Evolutionary conservation across 2,888 invertebrate species (phyloP).

Genomic region (Volucella inanis): DNA sequence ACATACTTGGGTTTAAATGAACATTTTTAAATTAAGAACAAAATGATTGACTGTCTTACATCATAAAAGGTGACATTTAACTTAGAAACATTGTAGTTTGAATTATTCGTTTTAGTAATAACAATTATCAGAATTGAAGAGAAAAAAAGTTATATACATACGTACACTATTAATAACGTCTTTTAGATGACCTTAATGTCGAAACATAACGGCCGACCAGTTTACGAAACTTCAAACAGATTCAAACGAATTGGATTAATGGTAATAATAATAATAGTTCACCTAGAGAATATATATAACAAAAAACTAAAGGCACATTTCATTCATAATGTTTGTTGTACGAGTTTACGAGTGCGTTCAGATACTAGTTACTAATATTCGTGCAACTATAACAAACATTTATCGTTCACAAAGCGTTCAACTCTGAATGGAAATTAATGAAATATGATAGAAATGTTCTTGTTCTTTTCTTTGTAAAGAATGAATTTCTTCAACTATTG

Average conservation of each 20-base stretch:
- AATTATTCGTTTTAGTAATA: constrained; percentile 36
- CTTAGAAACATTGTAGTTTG: constrained; percentile 15
- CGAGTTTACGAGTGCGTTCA: neutral
- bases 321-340: constrained; percentile 35
- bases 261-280: constrained; percentile 10
- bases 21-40: neutral
- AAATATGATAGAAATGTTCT: neutral
- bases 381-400: constrained; percentile 23
- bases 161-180: constrained; percentile 58
- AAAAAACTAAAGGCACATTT: constrained; percentile 35
- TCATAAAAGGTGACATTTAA: constrained; percentile 12
- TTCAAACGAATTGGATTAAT: constrained; percentile 48
- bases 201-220: constrained; percentile 66
- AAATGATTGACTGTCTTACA: neutral
- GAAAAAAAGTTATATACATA: constrained; percentile 38
- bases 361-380: constrained; percentile 27
- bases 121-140: neutral
- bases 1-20: no score
- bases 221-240: constrained; percentile 67
- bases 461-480: no score
- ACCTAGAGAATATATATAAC: constrained; percentile 4
- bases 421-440: constrained; percentile 51
- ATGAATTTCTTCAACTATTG: constrained; percentile 28
- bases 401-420: constrained; percentile 26
- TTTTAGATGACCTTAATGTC: constrained; percentile 66